Percentiles rank a stretch among this genome's conserved stretches.
Conservation (phyloP, 2,797 vertebrate genomes). For the Falco cherrug region DNA sequence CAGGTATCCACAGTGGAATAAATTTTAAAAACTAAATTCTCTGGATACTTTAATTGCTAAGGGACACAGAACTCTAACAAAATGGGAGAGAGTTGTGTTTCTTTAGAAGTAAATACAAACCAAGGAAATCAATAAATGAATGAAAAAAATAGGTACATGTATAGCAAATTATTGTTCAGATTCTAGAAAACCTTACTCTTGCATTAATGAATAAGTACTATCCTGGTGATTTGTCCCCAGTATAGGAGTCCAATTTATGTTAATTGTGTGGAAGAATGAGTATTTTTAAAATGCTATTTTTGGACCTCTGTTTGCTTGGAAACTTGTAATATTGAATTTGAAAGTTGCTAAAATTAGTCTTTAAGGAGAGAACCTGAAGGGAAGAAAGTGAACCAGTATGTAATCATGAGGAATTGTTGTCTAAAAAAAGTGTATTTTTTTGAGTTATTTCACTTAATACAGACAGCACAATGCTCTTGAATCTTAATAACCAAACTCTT, state of each 20-base stretch:
- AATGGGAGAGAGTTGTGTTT: neutral
- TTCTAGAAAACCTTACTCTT: too few relatives aligned
- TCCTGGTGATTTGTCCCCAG: neutral
- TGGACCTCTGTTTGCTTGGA: neutral
- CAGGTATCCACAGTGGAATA: neutral
- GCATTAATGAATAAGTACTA: neutral
- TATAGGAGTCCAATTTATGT: neutral
- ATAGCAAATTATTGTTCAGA: neutral
- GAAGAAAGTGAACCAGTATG: neutral
- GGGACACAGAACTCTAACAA: neutral
- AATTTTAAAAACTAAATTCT: neutral
- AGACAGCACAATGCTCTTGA: neutral
- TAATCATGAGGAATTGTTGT: neutral
- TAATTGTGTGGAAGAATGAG: neutral
- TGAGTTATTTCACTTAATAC: neutral
- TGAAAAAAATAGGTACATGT: neutral
- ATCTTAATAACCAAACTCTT: neutral
- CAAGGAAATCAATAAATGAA: neutral
- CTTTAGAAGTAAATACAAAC: neutral
- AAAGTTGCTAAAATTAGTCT: neutral
- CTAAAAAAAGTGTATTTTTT: neutral
- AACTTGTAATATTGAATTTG: neutral
- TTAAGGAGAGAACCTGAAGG: neutral
- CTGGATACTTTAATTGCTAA: neutral
- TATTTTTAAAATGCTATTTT: neutral